phyloP scores from a whole-genome alignment of 2,888 invertebrate species.

The Cantharis flavilabris region DNA sequence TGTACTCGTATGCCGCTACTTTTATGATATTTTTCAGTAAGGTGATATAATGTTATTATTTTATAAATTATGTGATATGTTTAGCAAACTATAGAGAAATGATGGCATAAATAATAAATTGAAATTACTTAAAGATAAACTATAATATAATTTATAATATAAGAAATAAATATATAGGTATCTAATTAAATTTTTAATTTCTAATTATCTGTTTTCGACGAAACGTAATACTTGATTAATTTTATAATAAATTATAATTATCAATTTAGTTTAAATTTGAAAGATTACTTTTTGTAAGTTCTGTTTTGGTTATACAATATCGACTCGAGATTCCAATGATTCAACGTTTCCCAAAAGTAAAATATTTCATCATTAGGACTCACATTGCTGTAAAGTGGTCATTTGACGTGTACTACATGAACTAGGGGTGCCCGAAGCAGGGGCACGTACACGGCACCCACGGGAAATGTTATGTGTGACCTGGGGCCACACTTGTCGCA shows the following conservation, averaged over 20 bases:
- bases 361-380: slow-evolving; percentile 60
- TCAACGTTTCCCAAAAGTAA: slow-evolving; percentile 56
- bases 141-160: too few relatives aligned
- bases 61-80: background rate
- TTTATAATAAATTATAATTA: background rate
- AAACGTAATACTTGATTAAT: background rate
- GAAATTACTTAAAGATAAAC: too few relatives aligned
- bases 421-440: slow-evolving; percentile 26
- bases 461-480: slow-evolving; percentile 41
- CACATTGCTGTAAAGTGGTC: slow-evolving; percentile 60
- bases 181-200: too few relatives aligned
- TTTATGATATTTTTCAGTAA: background rate
- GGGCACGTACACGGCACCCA: slow-evolving; percentile 31
- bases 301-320: background rate
- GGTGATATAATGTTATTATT: background rate
- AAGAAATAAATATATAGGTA: too few relatives aligned
- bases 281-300: background rate
- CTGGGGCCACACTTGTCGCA: slow-evolving; percentile 40
- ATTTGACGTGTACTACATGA: slow-evolving; percentile 57
- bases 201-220: too few relatives aligned
- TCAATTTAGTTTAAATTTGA: background rate
- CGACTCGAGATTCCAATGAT: slow-evolving; percentile 53
- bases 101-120: too few relatives aligned
- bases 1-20: background rate
- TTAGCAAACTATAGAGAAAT: background rate